Evolutionary conservation across 1,140 invertebrate species (phyloP).

Genomic region (Orchestia grillus): DNA sequence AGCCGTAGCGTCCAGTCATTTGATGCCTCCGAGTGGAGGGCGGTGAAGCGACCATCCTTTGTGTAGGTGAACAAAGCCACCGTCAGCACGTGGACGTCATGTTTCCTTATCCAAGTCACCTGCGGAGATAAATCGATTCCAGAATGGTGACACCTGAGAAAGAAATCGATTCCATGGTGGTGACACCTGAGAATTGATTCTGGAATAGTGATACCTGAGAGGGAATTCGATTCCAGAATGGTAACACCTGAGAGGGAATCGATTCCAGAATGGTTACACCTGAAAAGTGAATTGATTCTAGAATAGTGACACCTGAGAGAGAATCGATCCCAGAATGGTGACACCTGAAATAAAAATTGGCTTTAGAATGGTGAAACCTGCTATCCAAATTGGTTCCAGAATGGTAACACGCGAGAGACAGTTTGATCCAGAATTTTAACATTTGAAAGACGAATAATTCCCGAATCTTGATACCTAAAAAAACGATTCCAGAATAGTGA

Average conservation of each 20-base stretch:
- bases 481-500: not conserved
- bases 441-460: not conserved
- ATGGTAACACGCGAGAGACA: not conserved
- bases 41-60: conserved; percentile 85
- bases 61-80: conserved; percentile 89
- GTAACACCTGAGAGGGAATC: no score
- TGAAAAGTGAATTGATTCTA: not conserved
- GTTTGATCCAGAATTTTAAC: not conserved
- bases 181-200: no score
- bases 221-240: no score
- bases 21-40: conserved; percentile 85
- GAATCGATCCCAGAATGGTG: not conserved
- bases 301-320: not conserved
- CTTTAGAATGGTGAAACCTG: not conserved
- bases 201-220: not conserved
- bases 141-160: not conserved
- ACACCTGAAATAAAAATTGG: not conserved
- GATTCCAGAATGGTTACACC: not conserved
- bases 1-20: conserved; percentile 93
- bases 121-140: conserved; percentile 70
- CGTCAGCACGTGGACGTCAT: conserved; percentile 89
- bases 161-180: no score
- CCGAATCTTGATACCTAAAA: not conserved
- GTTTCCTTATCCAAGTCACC: conserved; percentile 93
- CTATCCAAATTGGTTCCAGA: not conserved